Conservation (phyloP, 2,797 vertebrate species). For the Leucoraja ocellata region DNA sequence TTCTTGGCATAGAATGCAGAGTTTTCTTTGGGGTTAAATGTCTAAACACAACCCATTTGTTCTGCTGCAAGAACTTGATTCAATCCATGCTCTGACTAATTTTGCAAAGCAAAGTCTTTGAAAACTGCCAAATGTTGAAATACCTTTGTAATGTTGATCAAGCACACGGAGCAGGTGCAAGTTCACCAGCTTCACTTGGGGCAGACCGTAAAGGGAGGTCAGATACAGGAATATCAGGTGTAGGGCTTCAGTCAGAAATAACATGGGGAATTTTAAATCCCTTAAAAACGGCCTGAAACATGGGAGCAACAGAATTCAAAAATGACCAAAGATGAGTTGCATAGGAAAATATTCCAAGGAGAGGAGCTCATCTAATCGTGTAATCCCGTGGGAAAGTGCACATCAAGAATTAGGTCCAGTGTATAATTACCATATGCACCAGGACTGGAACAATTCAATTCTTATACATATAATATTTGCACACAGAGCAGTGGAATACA, state of each 20-base stretch:
- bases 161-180: background rate
- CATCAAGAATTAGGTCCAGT: too few relatives aligned
- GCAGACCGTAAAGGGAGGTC: background rate
- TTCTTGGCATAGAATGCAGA: slow-evolving; percentile 13
- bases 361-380: background rate
- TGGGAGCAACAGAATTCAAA: background rate
- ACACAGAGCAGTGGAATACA: background rate
- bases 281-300: too few relatives aligned
- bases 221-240: background rate
- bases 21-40: background rate
- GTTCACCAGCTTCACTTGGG: background rate
- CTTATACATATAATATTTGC: too few relatives aligned
- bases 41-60: background rate
- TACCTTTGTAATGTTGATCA: background rate
- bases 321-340: too few relatives aligned
- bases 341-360: background rate
- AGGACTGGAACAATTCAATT: too few relatives aligned
- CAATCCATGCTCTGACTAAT: background rate
- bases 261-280: background rate
- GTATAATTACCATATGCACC: too few relatives aligned
- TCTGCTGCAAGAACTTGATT: background rate
- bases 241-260: background rate
- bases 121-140: background rate
- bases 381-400: background rate
- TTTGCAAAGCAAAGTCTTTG: background rate